A percentile compares a stretch with the other conserved stretches of the same genome.
phyloP scores from a whole-genome alignment of 2,113 vertebrate species.

The Ictalurus punctatus region DNA sequence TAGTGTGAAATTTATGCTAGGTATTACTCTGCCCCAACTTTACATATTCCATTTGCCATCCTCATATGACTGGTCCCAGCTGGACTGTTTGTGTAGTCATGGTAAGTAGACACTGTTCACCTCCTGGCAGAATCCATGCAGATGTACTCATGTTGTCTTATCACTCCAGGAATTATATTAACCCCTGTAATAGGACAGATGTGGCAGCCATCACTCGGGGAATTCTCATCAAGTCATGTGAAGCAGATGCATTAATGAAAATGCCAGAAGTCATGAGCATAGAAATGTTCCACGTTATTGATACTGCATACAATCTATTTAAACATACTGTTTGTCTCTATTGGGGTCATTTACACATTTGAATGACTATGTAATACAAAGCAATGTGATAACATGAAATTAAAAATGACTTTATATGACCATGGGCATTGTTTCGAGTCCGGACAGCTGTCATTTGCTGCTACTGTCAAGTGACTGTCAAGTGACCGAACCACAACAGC shows the following conservation, averaged over 20 bases:
- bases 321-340: not conserved
- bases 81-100: slow-evolving; percentile 52
- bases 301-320: not conserved
- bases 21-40: slow-evolving; percentile 60
- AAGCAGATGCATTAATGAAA: slow-evolving; percentile 43
- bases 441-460: too few species aligned
- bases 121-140: not conserved
- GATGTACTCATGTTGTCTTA: slow-evolving; percentile 27
- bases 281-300: slow-evolving; percentile 18
- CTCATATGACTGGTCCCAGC: slow-evolving; percentile 58
- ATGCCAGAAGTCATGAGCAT: not conserved
- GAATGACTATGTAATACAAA: too few species aligned
- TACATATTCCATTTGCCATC: slow-evolving; percentile 64
- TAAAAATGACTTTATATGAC: too few species aligned
- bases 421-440: too few species aligned
- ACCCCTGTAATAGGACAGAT: slow-evolving; percentile 22
- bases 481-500: too few species aligned
- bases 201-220: slow-evolving; percentile 5
- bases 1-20: slow-evolving; percentile 57
- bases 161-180: slow-evolving; percentile 13
- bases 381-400: too few species aligned
- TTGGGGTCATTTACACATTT: too few species aligned
- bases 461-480: too few species aligned
- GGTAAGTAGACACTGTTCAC: not conserved
- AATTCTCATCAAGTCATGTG: slow-evolving; percentile 40